A percentile compares a stretch with the other conserved stretches of the same genome.
phyloP scores from a whole-genome alignment of 2,797 vertebrate genomes.

The Microctenopoma steveboyesi region DNA sequence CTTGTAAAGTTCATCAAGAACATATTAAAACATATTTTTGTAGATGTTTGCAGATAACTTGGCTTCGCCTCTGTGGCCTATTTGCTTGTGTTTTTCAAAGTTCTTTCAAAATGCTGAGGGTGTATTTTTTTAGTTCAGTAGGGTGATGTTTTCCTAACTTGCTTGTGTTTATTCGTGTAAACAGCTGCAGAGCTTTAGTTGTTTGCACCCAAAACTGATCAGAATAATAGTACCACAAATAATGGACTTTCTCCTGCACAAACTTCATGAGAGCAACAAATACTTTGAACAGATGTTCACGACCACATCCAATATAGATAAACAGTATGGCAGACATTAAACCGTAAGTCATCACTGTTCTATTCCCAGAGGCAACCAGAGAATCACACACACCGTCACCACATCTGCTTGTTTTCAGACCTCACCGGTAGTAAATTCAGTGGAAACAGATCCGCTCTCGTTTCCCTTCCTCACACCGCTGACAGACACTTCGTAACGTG shows the following conservation, averaged over 20 bases:
- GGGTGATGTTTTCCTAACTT: background rate
- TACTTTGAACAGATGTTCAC: constrained; percentile 45
- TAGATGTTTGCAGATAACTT: too few relatives aligned
- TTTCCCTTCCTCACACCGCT: constrained; percentile 89
- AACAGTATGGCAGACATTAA: constrained; percentile 33
- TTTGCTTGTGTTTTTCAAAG: background rate
- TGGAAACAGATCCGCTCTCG: constrained; percentile 87
- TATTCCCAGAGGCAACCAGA: constrained; percentile 34
- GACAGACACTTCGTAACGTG: constrained; percentile 89
- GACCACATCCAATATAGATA: constrained; percentile 20
- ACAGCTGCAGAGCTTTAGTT: background rate
- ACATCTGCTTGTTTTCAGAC: constrained; percentile 68
- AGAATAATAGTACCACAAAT: constrained; percentile 13
- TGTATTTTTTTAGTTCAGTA: background rate
- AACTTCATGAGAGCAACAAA: constrained; percentile 19
- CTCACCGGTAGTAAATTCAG: constrained; percentile 94
- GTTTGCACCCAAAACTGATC: constrained; percentile 16
- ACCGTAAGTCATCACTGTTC: constrained; percentile 46
- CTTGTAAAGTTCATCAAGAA: too few relatives aligned
- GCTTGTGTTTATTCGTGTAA: background rate
- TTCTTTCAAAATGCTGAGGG: background rate
- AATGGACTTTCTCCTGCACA: constrained; percentile 15
- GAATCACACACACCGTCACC: constrained; percentile 42
- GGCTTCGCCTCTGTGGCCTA: background rate
- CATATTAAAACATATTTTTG: too few relatives aligned